Base-by-base conservation (phyloP, 2,113 vertebrate genomes). In the Cranoglanis bouderius region DNA sequence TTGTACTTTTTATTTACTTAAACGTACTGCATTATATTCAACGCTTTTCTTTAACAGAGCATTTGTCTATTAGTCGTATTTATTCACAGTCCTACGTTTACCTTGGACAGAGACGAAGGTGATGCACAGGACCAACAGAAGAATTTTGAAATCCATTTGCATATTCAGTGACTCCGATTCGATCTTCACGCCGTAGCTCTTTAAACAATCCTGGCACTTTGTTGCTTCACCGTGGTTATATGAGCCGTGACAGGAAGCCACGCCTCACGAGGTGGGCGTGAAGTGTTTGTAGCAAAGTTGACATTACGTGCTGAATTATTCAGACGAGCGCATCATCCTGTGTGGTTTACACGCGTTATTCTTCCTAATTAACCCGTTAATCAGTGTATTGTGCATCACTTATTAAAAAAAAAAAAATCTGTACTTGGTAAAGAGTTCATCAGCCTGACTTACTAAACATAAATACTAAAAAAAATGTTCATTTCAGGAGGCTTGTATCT, bases 41-140 rank as follows among this genome's bases (percentile, higher is more conserved):
- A 9, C 14, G 7, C 13, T 19, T 53, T 26, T 13, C 10, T 77
- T 75, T 46, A 13, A 18, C 32, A 38, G 18, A 19, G 35, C 38
- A 38, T 32, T 78, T 78, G 5, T 78, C 75, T 14, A 49, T 49
- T 49, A 21, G 10, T 49, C 43, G 3, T 82, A 49, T 51, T 26
- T 21, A n/a, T 19, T 40, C 77, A 32, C 19, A 81, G 49, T 29
- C 26, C 8, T 8, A 75, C 0, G 24, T n/a, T 86, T 88, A 90
- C 90, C 90, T 90, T 88, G 90, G 40, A 67, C 77, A 6, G 82
- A 21, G 49, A 74, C 59, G 53, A 90, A 77, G 75, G 82, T 59
- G 85, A 90, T 49, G 38, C 74, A 89, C 55, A 90, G 65, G 49
- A 91, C 35, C 67, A 91, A 53, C 21, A 65, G 59, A n/a, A 91